A percentile compares a stretch with the other conserved stretches of the same genome.
phyloP scores from a whole-genome alignment of 92 coral and sea anemone genomes.

The Palythoa heliodiscus region DNA sequence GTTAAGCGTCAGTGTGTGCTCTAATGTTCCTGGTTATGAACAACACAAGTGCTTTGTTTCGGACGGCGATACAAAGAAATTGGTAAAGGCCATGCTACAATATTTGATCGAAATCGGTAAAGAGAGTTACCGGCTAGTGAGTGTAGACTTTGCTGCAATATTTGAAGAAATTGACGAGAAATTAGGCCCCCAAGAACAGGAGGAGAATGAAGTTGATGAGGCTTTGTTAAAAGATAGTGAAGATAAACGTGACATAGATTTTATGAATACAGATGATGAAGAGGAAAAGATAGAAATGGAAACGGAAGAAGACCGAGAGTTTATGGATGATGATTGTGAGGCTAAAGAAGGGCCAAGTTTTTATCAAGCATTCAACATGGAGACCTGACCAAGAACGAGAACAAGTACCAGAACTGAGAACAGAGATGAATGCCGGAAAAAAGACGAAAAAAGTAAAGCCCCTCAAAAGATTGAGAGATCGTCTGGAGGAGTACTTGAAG shows the following conservation, averaged over 20 bases:
- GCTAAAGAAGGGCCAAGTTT: too few relatives aligned
- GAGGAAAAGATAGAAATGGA: constrained; percentile 18
- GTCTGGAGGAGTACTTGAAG: constrained; percentile 41
- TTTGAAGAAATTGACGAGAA: constrained; percentile 31
- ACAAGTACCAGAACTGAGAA: background rate
- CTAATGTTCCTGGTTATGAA: constrained; percentile 48
- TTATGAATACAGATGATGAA: constrained; percentile 43
- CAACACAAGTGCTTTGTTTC: constrained; percentile 44
- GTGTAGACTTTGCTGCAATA: background rate
- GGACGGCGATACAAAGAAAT: constrained; percentile 30
- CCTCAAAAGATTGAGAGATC: constrained; percentile 18
- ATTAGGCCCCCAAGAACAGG: background rate
- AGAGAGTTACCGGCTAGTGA: constrained; percentile 5
- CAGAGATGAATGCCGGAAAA: background rate
- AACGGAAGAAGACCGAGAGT: constrained; percentile 15
- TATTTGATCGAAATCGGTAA: constrained; percentile 9
- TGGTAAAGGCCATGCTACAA: constrained; percentile 11
- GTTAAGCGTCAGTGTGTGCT: constrained; percentile 45
- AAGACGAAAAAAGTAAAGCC: constrained; percentile 10
- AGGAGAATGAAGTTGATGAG: background rate
- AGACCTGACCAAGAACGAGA: background rate
- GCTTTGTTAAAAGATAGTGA: constrained; percentile 12
- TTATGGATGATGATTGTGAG: background rate
- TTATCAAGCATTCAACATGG: background rate
- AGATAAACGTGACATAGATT: constrained; percentile 31